These are phyloP conservation scores for Coleophora deauratella DNA, from an alignment of 2,888 invertebrate species.

Conservation along the genomic window DNA sequence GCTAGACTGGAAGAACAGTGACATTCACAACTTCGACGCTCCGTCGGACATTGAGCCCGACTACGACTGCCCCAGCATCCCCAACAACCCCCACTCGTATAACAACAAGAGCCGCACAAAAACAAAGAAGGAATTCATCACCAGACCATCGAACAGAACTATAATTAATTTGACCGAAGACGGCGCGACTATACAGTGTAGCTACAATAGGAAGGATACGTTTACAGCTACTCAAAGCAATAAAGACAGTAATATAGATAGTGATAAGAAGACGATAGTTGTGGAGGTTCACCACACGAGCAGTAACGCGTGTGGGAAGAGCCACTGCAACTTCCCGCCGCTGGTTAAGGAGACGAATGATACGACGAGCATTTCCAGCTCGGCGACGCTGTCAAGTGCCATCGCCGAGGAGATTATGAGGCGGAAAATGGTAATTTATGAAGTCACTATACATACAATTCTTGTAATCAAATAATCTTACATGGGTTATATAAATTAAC, in stretches of 20 bases:
- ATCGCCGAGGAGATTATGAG: conserved; percentile 66
- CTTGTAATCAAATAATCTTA: too few relatives aligned
- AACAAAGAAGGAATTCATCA: conserved; percentile 46
- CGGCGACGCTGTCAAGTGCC: conserved; percentile 61
- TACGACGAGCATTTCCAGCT: conserved; percentile 49
- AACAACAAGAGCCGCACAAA: conserved; percentile 51
- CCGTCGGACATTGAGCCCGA: conserved; percentile 67
- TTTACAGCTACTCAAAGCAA: conserved; percentile 44
- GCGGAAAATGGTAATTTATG: conserved; percentile 53
- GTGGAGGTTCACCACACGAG: conserved; percentile 81
- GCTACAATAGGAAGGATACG: conserved; percentile 61
- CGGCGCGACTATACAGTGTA: conserved; percentile 81
- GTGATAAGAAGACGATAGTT: conserved; percentile 78
- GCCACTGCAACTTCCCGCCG: conserved; percentile 42
- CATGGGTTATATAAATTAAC: too few relatives aligned
- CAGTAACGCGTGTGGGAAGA: conserved; percentile 42
- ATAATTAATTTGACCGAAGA: conserved; percentile 82
- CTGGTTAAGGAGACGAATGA: conserved; percentile 43
- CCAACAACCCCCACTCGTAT: conserved; percentile 61
- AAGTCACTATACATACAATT: too few relatives aligned
- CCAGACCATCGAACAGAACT: conserved; percentile 77
- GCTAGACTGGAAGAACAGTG: conserved; percentile 68
- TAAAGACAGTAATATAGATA: conserved; percentile 45
- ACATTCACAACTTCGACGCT: conserved; percentile 64
- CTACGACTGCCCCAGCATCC: conserved; percentile 64